Evolutionary conservation across 2,113 vertebrate genomes (phyloP).

Genomic region (Calidris pygmaea): DNA sequence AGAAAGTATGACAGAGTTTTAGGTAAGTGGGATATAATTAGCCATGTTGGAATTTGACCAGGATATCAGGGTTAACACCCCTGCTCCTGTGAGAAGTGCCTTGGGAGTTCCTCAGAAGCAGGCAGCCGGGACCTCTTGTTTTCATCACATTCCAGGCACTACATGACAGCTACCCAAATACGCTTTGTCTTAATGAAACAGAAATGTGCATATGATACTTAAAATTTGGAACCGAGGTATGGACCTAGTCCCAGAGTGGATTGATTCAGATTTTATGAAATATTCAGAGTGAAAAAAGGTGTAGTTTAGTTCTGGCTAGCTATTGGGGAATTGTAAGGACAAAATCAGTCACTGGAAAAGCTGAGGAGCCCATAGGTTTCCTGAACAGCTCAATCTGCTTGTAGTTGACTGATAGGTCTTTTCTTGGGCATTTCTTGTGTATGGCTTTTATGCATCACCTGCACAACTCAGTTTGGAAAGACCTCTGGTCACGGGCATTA

Average conservation of each 20-base stretch:
- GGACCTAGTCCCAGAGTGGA: neutral
- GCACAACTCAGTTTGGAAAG: neutral
- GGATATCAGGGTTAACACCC: conserved; percentile 62
- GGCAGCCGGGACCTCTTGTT: conserved; percentile 58
- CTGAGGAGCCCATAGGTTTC: neutral
- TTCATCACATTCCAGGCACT: conserved; percentile 56
- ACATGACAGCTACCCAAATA: conserved; percentile 60
- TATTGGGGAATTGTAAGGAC: neutral
- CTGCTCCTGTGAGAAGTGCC: conserved; percentile 44
- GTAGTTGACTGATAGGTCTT: neutral
- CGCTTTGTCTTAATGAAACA: conserved; percentile 18
- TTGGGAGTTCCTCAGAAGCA: conserved; percentile 57
- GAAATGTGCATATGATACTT: neutral
- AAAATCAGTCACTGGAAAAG: neutral
- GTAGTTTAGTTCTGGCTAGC: neutral
- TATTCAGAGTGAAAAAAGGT: neutral
- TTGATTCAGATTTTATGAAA: conserved; percentile 3
- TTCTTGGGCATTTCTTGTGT: neutral
- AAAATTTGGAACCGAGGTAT: neutral
- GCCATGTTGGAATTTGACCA: conserved; percentile 59
- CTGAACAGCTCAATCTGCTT: neutral
- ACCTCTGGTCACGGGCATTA: neutral
- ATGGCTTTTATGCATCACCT: neutral
- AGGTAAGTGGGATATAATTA: conserved; percentile 63
- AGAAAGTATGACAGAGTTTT: conserved; percentile 40